These are phyloP conservation scores for Lasaia peninsularis DNA, from an alignment of 1,140 invertebrate genomes.

Conservation along the genomic window DNA sequence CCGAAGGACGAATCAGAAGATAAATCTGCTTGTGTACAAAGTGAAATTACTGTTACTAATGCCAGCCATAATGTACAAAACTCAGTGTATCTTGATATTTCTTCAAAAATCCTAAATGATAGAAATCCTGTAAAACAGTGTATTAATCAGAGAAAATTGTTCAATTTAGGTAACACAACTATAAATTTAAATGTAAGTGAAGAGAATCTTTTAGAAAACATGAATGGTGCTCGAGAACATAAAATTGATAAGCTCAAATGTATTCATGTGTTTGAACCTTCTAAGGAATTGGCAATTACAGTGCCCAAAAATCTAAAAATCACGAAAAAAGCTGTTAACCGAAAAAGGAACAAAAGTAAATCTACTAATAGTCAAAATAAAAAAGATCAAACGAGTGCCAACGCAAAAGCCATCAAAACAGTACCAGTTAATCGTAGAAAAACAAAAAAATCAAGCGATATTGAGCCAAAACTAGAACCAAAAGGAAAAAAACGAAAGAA, in stretches of 20 bases:
- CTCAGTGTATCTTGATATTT: neutral
- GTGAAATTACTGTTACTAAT: neutral
- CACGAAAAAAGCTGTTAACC: neutral
- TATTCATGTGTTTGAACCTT: neutral
- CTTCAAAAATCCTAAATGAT: neutral
- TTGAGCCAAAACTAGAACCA: neutral
- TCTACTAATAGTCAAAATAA: neutral
- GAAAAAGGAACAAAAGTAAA: neutral
- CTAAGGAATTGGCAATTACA: neutral
- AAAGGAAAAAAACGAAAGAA: neutral
- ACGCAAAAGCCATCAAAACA: no score
- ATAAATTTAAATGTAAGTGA: neutral
- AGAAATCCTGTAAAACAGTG: neutral
- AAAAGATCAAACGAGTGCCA: neutral
- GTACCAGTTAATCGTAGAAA: neutral
- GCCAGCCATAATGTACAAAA: neutral
- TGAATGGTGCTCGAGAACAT: neutral
- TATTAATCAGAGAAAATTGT: neutral
- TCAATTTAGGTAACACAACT: neutral
- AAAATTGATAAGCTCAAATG: neutral
- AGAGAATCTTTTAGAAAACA: neutral
- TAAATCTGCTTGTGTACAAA: neutral
- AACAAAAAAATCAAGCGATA: neutral
- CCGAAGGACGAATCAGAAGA: neutral
- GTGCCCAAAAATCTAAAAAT: neutral